Conservation (phyloP, 2,113 vertebrate genomes). For the Ceratotherium simum region DNA sequence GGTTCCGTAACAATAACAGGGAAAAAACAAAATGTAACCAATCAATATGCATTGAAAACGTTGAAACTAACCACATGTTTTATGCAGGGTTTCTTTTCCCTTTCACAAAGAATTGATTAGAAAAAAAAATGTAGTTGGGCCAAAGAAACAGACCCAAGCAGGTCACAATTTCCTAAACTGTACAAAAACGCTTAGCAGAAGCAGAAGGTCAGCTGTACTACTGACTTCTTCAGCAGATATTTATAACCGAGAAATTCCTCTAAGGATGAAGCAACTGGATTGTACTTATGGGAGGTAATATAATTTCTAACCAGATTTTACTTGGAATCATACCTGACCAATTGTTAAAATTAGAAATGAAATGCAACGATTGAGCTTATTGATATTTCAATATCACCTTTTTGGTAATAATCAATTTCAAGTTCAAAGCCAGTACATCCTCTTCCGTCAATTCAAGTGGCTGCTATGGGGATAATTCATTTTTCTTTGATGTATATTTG, state of each 20-base stretch:
- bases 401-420: not conserved
- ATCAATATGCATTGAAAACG: not conserved
- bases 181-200: not conserved
- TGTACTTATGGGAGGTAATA: not conserved
- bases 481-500: not conserved
- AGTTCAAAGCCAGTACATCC: not conserved
- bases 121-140: not conserved
- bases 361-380: not conserved
- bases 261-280: not conserved
- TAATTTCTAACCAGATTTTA: not conserved
- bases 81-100: not conserved
- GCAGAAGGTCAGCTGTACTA: not conserved
- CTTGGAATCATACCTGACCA: not conserved
- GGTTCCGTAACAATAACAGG: no score
- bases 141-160: not conserved
- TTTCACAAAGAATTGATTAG: not conserved
- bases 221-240: not conserved
- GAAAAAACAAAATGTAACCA: not conserved
- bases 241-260: not conserved
- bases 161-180: not conserved
- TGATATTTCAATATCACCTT: not conserved
- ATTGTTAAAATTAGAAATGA: not conserved
- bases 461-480: not conserved
- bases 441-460: not conserved
- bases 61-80: not conserved